Conservation (phyloP, 2,797 vertebrate species). For the Arrhamphus sclerolepis region DNA sequence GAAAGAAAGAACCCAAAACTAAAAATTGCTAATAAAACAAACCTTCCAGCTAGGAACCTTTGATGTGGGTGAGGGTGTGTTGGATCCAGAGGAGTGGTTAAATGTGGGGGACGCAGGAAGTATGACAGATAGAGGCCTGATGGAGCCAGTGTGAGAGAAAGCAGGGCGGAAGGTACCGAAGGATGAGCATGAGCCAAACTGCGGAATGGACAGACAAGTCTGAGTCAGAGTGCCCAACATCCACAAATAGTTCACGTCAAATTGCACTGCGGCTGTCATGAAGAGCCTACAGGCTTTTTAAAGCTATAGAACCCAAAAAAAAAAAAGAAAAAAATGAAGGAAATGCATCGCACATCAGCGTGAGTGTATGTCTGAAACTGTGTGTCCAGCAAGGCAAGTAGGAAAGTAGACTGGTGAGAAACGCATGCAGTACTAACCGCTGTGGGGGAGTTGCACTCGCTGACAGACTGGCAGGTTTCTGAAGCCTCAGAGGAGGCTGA, state of each 20-base stretch:
- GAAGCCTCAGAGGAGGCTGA: conserved; percentile 97
- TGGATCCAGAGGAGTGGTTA: conserved; percentile 98
- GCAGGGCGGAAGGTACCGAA: conserved; percentile 94
- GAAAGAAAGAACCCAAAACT: conserved; percentile 47
- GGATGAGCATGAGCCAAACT: conserved; percentile 97
- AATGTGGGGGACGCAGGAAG: conserved; percentile 90
- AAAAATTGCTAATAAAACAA: conserved; percentile 89
- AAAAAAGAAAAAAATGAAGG: conserved; percentile 42
- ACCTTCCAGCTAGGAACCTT: conserved; percentile 99
- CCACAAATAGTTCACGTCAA: conserved; percentile 39
- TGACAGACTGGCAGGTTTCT: conserved; percentile 97
- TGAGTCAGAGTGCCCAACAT: conserved; percentile 70
- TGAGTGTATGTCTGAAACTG: conserved; percentile 20
- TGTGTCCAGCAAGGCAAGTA: conserved; percentile 29
- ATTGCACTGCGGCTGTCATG: conserved; percentile 27
- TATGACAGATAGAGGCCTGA: conserved; percentile 91
- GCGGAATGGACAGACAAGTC: conserved; percentile 82
- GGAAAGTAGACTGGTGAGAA: conserved; percentile 19
- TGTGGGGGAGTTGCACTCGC: conserved; percentile 97
- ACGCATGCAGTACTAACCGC: conserved; percentile 87
- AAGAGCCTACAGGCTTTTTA: conserved; percentile 31
- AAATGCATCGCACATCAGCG: conserved; percentile 21
- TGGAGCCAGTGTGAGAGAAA: conserved; percentile 96
- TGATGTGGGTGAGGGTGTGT: conserved; percentile 96
- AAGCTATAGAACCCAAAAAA: conserved; percentile 18